Evolutionary conservation across 2,797 vertebrate genomes (phyloP), one percentile per base, ranked within the genome.

Genomic region (Enoplosus armatus): DNA sequence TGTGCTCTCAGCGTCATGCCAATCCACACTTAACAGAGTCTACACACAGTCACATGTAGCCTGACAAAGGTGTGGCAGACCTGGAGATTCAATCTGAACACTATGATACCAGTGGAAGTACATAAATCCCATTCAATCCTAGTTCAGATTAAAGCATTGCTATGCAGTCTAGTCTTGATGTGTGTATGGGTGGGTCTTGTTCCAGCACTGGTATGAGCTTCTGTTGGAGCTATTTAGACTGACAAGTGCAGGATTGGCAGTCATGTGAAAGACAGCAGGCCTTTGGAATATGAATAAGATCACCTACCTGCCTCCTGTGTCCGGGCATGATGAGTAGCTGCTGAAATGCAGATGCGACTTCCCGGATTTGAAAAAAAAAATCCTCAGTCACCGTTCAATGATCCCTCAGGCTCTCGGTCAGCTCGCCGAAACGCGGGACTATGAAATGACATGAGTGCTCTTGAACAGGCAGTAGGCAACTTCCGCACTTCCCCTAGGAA

Each of bases 301-400:
- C 67, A 74, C 93, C 69, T 88, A 94, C 94, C 92, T 95, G 93
- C 56, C 93, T 92, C 88, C 47, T 93, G 88, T 94, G 91, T 39
- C 3, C 55, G 1, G 54, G 54, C 93, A 95, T 95, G 83, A 75
- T 88, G 84, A 75, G 59, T 1, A 22, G 54, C 50, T 39, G 63
- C 68, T 75, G 45, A 63, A n/a, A 85, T 69, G 41, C 77, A 74
- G 86, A 83, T 62, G 76, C 50, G 55, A 65, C 50, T 50, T 69
- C 41, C 61, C 27, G 63, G 61, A 59, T 53, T 35, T 1, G 1
- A 39, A 43, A 29, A 31, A 26, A 39, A 80, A 48, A 62, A 41
- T 22, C 75, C 63, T 24, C 62, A 41, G 63, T 72, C 58, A 66
- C 66, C 53, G 63, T 51, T 62, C 62, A 72, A 18, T 24, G 70